Base-by-base conservation (phyloP, 2,113 vertebrate genomes). In the Aythya baeri region DNA sequence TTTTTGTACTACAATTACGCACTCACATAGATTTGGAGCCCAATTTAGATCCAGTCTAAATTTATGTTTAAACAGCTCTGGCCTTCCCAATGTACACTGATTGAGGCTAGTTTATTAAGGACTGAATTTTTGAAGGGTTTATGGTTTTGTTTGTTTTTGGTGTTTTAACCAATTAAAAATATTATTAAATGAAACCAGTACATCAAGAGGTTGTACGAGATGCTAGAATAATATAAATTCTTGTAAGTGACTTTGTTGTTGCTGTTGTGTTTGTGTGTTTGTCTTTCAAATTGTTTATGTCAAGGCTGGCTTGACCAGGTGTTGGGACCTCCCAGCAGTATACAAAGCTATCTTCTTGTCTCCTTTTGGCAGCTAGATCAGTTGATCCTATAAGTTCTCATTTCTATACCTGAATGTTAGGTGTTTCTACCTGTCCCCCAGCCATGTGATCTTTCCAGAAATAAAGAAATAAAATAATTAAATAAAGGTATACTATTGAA, bases 61-160 rank as follows among this genome's bases (percentile, higher is more conserved):
- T 79, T 78, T 71, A 63, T 36, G 66, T 88, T 71, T 46, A 67
- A 82, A 54, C 16, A 84, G 32, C 38, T 50, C 63, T 83, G 58
- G 27, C 43, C 41, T 75, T 54, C 46, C n/a, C 26, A 79, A 18
- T 20, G 41, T 49, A 38, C 41, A 20, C 11, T 31, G 44, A 67
- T 49, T 4, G 4, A 49, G 34, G 25, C 8, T 79, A 12, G 65
- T 52, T 9, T 15, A 85, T 27, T 57, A 58, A 85, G 81, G 11
- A 11, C 4, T 46, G 12, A 14, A 9, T 9, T 74, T 12, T 8
- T 5, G 14, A 9, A 25, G 0, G 2, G 3, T 13, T 65, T 57
- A 59, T 0, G 0, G 14, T 38, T 75, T 70, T 49, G 21, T 41
- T 23, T 52, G 21, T 5, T 36, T 72, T 82, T 46, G 25, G 22